A percentile compares a stretch with the other conserved stretches of the same genome.
These are phyloP conservation scores for Amaurobius ferox DNA, from an alignment of 2,888 invertebrate genomes.

Conservation along the genomic window DNA sequence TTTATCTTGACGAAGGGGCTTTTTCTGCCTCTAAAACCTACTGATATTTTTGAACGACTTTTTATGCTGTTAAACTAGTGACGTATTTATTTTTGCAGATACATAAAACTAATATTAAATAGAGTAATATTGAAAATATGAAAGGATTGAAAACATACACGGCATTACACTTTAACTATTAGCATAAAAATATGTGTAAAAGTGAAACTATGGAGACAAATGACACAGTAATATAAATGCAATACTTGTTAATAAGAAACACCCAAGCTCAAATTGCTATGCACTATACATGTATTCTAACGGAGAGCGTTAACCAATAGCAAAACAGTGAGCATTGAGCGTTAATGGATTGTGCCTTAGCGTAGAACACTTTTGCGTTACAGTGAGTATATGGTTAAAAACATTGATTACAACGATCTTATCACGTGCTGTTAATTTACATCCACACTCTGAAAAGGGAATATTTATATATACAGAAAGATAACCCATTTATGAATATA, in stretches of 20 bases:
- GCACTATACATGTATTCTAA: background rate
- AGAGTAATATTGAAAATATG: background rate
- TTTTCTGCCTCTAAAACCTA: no score
- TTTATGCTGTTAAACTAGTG: no score
- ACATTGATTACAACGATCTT: background rate
- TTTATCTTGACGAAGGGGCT: no score
- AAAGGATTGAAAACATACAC: background rate
- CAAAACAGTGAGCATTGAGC: background rate
- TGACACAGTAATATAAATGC: constrained; percentile 10
- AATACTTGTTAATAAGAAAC: background rate
- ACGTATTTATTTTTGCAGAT: background rate
- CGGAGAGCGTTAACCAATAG: background rate
- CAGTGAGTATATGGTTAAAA: background rate
- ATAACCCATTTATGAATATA: background rate
- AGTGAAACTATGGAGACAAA: background rate
- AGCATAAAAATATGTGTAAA: background rate
- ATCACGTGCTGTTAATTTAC: background rate
- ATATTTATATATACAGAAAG: background rate
- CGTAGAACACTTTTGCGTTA: background rate
- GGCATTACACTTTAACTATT: background rate
- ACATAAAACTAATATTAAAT: no score
- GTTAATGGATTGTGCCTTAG: constrained; percentile 8
- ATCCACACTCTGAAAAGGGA: background rate
- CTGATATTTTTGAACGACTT: no score
- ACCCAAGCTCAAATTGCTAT: background rate